Conservation (phyloP, 2,888 invertebrate species). For the Trissolcus brochymenae region DNA sequence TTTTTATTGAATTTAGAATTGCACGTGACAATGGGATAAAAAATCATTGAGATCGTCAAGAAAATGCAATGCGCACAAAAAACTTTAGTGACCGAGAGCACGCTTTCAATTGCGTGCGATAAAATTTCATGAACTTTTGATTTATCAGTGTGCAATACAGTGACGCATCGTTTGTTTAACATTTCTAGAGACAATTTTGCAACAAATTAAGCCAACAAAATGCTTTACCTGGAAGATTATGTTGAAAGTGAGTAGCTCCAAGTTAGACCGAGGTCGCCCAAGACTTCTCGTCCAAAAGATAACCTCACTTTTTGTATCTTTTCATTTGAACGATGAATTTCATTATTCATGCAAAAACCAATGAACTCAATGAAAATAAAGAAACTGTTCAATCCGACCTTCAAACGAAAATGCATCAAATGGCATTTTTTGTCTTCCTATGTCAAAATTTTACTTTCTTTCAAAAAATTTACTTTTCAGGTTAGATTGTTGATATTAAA, state of each 20-base stretch:
- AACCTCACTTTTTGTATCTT: constrained; percentile 53
- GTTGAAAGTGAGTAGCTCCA: constrained; percentile 90
- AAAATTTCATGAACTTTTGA: constrained; percentile 61
- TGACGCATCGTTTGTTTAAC: constrained; percentile 64
- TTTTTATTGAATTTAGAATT: too few relatives aligned
- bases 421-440: not conserved
- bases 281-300: constrained; percentile 60
- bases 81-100: constrained; percentile 68
- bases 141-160: constrained; percentile 59
- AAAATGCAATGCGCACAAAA: constrained; percentile 63
- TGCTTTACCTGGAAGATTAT: constrained; percentile 99
- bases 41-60: not conserved
- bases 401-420: not conserved
- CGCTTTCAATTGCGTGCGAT: constrained; percentile 67
- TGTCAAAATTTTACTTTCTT: not conserved
- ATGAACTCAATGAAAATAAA: not conserved
- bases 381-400: not conserved
- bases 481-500: constrained; percentile 62
- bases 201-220: constrained; percentile 77
- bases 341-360: not conserved
- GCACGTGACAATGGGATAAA: not conserved
- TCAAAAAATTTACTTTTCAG: constrained; percentile 60
- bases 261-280: constrained; percentile 32
- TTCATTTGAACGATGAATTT: too few relatives aligned
- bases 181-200: constrained; percentile 31